Base-by-base conservation (phyloP, 64 coral and sea anemone genomes). In the Astreopora myriophthalma region DNA sequence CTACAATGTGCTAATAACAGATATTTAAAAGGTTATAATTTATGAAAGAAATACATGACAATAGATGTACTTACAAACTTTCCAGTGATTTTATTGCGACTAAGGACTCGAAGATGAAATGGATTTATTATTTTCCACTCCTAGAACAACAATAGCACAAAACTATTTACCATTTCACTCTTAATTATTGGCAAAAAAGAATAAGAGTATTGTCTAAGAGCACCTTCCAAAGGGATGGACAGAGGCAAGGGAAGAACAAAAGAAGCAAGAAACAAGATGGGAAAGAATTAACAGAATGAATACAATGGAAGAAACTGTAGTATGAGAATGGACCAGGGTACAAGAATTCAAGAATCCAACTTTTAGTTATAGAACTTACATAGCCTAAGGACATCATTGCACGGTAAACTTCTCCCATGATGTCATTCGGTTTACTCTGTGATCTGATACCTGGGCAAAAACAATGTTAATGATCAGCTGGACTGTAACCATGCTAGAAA, bases 91-190 rank as follows among this genome's bases (percentile, higher is more conserved):
- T 86, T 87, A 57, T 96, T 99, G 14, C 66, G 68, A 32, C 90
- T 65, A 36, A 95, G 63, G 13, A 99, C 94, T 63, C 97, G 80
- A 12, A 99, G 87, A 91, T 93, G 78, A 83, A 99, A 99, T 0
- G 97, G 97, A 83, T 99, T 99, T 25, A 99, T 93, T 63, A 99
- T 93, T 83, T 99, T 99, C 97, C 97, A 99, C 64, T 95, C 90
- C 97, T 98, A 73, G 3, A 30, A 71, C 42, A 48, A 22, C 6
- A 63, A 42, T 7, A 61, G 2, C 3, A 55, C 5, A 17, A 27
- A 32, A 51, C 16, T 0, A 39, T 19, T 2, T 1, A 44, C 1
- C 28, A 40, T 27, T 22, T 6, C 27, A 3, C 8, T 46, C 11
- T n/a, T 4, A 11, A 46, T 6, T 4, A 11, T 6, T 6, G 42